Evolutionary conservation across 2,888 invertebrate species (phyloP).

Genomic region (Lithosia quadra): DNA sequence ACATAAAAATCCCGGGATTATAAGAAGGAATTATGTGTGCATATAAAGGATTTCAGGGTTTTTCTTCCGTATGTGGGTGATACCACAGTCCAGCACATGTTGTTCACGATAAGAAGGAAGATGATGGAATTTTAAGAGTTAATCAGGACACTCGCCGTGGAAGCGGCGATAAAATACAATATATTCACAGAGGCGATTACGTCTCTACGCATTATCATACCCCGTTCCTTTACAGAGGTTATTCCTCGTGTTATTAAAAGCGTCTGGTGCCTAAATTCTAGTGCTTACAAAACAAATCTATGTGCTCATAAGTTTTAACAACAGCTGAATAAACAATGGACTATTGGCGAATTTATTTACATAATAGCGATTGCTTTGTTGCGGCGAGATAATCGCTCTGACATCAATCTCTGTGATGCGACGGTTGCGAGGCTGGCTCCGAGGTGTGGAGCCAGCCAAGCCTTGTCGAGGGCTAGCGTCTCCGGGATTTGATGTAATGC

Average conservation of each 20-base stretch:
- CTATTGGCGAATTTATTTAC: constrained; percentile 8
- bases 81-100: no score
- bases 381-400: constrained; percentile 24
- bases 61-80: no score
- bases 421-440: not conserved
- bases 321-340: constrained; percentile 11
- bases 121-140: no score
- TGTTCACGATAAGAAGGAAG: no score
- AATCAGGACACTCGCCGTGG: no score
- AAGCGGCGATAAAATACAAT: no score
- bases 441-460: not conserved
- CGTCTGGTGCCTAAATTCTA: not conserved
- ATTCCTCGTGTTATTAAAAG: not conserved
- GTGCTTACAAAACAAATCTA: constrained; percentile 2
- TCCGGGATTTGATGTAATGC: not conserved
- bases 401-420: constrained; percentile 12
- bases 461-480: not conserved
- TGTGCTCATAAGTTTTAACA: not conserved
- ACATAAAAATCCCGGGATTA: no score
- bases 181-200: no score
- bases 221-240: no score
- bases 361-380: constrained; percentile 19
- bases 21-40: no score
- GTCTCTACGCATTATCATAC: no score
- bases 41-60: no score